These are phyloP conservation scores for Anabacerthia variegaticeps DNA, from an alignment of 2,797 vertebrate genomes.

Conservation along the genomic window DNA sequence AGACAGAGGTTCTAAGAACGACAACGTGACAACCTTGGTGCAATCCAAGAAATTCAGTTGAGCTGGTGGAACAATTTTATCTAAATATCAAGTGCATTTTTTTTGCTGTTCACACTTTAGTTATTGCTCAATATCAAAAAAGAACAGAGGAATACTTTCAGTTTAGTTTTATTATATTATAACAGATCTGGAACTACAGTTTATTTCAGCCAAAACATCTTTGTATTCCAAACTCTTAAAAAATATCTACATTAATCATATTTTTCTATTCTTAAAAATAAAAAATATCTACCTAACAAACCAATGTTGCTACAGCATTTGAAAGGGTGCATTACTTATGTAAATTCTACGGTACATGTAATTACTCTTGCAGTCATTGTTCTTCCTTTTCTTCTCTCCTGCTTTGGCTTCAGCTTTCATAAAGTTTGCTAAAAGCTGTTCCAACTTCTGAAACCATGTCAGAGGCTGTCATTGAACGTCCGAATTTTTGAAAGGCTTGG, in stretches of 20 bases:
- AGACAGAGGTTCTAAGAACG: conserved; percentile 14
- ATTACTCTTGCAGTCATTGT: conserved; percentile 14
- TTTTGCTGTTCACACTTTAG: conserved; percentile 41
- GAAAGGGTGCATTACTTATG: conserved; percentile 43
- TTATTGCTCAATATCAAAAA: conserved; percentile 67
- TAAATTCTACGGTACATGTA: conserved; percentile 25
- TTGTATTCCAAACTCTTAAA: conserved; percentile 61
- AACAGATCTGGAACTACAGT: conserved; percentile 61
- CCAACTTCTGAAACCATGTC: conserved; percentile 96
- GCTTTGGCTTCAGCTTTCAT: conserved; percentile 85
- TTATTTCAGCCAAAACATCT: conserved; percentile 55
- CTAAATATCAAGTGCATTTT: conserved; percentile 41
- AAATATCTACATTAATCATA: conserved; percentile 63
- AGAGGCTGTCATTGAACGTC: conserved; percentile 90
- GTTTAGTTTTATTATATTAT: conserved; percentile 69
- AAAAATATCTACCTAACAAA: conserved; percentile 62
- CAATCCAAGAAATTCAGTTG: not conserved
- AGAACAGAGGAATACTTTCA: conserved; percentile 60
- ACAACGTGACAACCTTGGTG: conserved; percentile 1
- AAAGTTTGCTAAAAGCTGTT: conserved; percentile 89
- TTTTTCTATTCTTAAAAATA: conserved; percentile 61
- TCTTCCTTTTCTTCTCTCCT: not conserved
- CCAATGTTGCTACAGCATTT: conserved; percentile 54
- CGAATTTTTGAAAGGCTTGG: conserved; percentile 90
- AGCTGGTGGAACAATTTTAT: conserved; percentile 48